Conservation (phyloP, 2,888 invertebrate genomes). For the Griposia aprilina region DNA sequence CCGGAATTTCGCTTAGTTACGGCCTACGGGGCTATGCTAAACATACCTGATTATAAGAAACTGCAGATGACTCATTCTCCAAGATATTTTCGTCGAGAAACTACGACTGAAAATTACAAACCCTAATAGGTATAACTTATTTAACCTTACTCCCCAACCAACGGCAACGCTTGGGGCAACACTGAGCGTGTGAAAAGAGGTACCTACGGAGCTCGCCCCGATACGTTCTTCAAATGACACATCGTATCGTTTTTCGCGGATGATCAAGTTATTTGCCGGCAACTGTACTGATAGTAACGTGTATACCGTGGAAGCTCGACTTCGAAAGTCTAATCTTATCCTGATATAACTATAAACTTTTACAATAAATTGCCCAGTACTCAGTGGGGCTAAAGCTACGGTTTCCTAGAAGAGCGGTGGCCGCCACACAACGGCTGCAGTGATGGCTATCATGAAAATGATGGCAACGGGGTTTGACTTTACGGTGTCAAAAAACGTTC, state of each 20-base stretch:
- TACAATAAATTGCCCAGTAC: neutral
- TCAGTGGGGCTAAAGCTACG: neutral
- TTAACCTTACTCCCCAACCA: neutral
- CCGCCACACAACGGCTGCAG: neutral
- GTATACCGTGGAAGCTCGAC: neutral
- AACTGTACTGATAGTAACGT: neutral
- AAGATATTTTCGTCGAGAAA: neutral
- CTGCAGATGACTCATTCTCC: neutral
- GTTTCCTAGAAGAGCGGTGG: neutral
- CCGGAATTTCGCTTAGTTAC: neutral
- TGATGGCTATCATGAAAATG: neutral
- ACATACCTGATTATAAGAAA: neutral
- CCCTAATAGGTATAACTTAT: neutral
- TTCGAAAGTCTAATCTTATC: neutral
- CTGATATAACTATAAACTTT: conserved; percentile 5
- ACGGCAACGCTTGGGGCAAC: neutral
- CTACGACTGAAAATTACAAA: neutral
- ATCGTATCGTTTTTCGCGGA: neutral
- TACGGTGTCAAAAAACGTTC: neutral
- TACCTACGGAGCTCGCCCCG: neutral
- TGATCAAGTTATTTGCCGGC: conserved; percentile 11
- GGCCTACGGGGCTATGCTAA: neutral
- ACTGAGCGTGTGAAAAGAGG: neutral
- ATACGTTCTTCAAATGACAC: conserved; percentile 1
- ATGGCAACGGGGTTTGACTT: neutral